Conservation (phyloP, 2,797 vertebrate genomes). For the Somateria mollissima region DNA sequence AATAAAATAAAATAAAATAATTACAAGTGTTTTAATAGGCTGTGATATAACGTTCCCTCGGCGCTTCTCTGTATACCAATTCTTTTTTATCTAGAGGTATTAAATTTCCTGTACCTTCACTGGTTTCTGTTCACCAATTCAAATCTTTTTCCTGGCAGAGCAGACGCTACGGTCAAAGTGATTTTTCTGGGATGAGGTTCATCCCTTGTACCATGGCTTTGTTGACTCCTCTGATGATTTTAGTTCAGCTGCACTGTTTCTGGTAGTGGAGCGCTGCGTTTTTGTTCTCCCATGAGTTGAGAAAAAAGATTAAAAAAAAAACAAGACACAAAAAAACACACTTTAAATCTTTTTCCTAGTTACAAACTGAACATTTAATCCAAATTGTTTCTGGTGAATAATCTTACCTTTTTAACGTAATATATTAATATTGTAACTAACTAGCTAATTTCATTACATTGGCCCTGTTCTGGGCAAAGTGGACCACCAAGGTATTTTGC, state of each 20-base stretch:
- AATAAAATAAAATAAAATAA: not conserved
- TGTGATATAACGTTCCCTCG: not conserved
- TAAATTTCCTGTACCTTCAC: not conserved
- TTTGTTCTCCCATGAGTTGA: not conserved
- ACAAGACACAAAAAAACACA: rapidly evolving
- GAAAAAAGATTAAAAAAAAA: not conserved
- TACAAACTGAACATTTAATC: not conserved
- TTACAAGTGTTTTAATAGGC: not conserved
- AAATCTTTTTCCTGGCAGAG: not conserved
- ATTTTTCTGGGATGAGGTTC: not conserved
- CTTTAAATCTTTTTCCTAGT: not conserved
- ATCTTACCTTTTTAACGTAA: not conserved
- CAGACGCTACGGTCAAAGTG: not conserved
- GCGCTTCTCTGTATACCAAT: not conserved
- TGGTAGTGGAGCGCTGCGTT: not conserved
- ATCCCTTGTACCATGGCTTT: not conserved
- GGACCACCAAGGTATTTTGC: not conserved
- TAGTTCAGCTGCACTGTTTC: not conserved
- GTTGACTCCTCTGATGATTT: not conserved
- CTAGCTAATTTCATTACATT: not conserved
- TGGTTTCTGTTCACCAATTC: not conserved
- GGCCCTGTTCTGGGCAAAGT: not conserved
- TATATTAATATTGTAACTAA: not conserved
- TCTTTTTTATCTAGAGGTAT: not conserved
- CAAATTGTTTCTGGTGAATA: not conserved